These are phyloP conservation scores for Actinemys pallida DNA, from an alignment of 2,113 vertebrate species.

Conservation along the genomic window DNA sequence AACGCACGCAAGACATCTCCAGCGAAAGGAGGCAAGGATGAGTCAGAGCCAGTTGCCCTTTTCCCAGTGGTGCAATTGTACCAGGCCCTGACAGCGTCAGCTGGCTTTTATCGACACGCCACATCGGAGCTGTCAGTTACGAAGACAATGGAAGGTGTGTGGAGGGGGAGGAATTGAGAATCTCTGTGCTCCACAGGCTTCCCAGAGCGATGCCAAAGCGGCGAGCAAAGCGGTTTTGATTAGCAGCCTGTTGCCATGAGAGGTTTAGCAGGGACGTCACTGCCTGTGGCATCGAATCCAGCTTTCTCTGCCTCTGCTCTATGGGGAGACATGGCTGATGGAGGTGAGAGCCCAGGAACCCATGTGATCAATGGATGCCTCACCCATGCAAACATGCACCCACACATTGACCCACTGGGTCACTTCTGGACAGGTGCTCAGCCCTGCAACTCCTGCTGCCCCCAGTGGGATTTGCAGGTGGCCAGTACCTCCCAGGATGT, in stretches of 20 bases:
- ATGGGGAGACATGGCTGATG: background rate
- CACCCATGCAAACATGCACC: background rate
- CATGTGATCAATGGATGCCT: accelerated
- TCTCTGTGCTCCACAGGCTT: constrained; percentile 25
- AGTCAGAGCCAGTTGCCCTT: constrained; percentile 69
- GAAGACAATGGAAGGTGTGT: constrained; percentile 72
- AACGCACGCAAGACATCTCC: background rate
- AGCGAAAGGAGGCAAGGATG: constrained; percentile 49
- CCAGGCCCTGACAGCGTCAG: constrained; percentile 70
- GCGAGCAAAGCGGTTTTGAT: constrained; percentile 57
- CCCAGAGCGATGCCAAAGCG: constrained; percentile 51
- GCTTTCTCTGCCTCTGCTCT: constrained; percentile 4
- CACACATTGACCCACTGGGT: background rate
- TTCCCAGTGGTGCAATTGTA: constrained; percentile 65
- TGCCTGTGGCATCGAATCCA: constrained; percentile 32
- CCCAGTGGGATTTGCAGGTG: background rate
- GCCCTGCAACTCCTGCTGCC: background rate
- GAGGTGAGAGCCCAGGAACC: background rate
- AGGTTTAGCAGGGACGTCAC: constrained; percentile 59
- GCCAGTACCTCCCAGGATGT: background rate
- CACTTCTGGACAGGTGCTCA: background rate
- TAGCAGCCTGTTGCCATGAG: constrained; percentile 60
- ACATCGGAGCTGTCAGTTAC: constrained; percentile 69
- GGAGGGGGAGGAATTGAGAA: constrained; percentile 70
- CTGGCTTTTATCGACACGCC: constrained; percentile 66